Percentiles rank a stretch among this genome's conserved stretches.
Conservation (phyloP, 2,113 vertebrate species). For the Prunella himalayana region DNA sequence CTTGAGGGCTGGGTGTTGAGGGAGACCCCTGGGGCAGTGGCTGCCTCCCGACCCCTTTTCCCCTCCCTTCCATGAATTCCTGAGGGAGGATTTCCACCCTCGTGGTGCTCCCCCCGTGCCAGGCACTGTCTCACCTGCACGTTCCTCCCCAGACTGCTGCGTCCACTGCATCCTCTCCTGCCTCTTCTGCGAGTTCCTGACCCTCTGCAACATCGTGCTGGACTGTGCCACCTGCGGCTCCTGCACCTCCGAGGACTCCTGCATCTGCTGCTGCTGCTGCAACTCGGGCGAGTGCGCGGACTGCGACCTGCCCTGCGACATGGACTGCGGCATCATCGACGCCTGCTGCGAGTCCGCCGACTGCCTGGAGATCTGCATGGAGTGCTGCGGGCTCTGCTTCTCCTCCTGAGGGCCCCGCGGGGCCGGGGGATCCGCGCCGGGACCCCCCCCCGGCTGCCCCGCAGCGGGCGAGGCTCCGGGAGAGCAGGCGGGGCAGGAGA, state of each 20-base stretch:
- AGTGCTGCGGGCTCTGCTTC: conserved; percentile 98
- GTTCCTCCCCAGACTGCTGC: conserved; percentile 84
- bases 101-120: fast-evolving
- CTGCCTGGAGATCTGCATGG: conserved; percentile 99
- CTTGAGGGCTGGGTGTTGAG: not conserved
- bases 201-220: conserved; percentile 94
- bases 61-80: not conserved
- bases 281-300: conserved; percentile 90
- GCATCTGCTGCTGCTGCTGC: conserved; percentile 95
- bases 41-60: not conserved
- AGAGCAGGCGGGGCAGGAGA: not conserved
- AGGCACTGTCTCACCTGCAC: not conserved
- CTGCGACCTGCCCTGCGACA: conserved; percentile 95
- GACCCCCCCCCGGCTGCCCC: not conserved
- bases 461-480: fast-evolving
- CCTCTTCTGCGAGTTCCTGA: conserved; percentile 98
- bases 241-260: conserved; percentile 88
- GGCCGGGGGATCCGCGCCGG: fast-evolving
- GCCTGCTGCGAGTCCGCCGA: conserved; percentile 98
- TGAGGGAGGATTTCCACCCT: not conserved
- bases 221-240: conserved; percentile 96
- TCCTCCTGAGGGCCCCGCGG: conserved; percentile 80
- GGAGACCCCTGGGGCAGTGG: not conserved
- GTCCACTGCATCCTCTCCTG: conserved; percentile 98
- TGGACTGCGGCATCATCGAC: conserved; percentile 98